These are phyloP conservation scores for Coregonus suidteri DNA, from an alignment of 2,797 vertebrate genomes.

Conservation along the genomic window DNA sequence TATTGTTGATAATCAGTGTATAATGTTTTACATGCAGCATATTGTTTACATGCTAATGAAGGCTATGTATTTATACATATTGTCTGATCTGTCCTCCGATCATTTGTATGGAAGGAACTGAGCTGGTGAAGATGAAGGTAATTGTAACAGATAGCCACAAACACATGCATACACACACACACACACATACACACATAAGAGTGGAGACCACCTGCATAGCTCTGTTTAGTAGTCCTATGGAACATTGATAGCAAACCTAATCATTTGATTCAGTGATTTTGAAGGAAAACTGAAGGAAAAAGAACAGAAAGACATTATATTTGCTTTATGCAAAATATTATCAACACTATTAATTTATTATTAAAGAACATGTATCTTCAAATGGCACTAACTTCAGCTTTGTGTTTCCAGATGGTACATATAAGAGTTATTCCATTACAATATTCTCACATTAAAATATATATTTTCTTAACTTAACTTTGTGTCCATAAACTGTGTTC, in stretches of 20 bases:
- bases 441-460: conserved; percentile 37
- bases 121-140: neutral
- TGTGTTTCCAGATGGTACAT: neutral
- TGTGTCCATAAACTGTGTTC: neutral
- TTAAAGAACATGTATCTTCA: neutral
- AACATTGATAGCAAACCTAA: neutral
- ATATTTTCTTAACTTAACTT: conserved; percentile 1
- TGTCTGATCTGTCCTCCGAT: neutral
- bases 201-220: neutral
- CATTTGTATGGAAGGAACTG: neutral
- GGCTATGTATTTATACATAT: conserved; percentile 41
- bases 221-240: neutral
- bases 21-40: conserved; percentile 22
- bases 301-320: neutral
- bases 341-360: neutral
- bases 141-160: neutral
- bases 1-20: conserved; percentile 44
- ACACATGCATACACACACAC: neutral
- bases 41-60: conserved; percentile 12
- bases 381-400: neutral
- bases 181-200: no score
- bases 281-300: neutral
- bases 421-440: conserved; percentile 7
- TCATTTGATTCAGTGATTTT: neutral
- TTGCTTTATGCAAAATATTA: neutral